Evolutionary conservation across 1,140 invertebrate species (phyloP), one percentile per base, ranked within the genome.

Genomic region (Apis laboriosa): DNA sequence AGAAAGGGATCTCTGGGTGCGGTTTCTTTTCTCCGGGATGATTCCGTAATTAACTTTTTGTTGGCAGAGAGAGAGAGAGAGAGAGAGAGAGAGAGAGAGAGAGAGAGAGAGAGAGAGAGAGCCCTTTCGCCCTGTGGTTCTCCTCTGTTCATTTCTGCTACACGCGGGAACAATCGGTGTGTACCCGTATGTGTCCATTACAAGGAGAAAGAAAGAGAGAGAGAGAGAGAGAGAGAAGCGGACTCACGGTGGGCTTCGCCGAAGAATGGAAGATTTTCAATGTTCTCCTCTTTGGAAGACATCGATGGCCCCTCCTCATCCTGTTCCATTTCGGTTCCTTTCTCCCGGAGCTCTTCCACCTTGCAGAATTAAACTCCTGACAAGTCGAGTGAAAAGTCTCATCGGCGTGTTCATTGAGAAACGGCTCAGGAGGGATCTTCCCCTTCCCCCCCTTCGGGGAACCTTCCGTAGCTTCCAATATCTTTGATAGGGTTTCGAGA

Each of bases 31-130:
- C 78, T 73, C 2, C 87, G 80, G 80, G 83, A 90, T 90, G 86
- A 92, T 91, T 91, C 88, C 77, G 90, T 92, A 92, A 92, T 92
- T 93, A 92, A 92, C 90, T 89, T 92, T 90, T 91, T 92, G 83
- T 82, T 75, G 77, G 84, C 64, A 43, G 76, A 43, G 4, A 7
- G 34, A 43, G 34, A 43, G 34, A 43, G 34, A 43, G 34, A 43
- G 34, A 43, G 4, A 72, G 83, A 43, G 34, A 43, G 34, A 43
- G 34, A 43, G 4, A 72, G 83, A 7, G 34, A 43, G 34, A 43
- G 34, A n/a, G n/a, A n/a, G n/a, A n/a, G n/a, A 43, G 34, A 43
- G 34, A 43, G 34, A 43, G 34, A 43, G 34, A 43, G 4, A 72
- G 83, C 63, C 77, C 71, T 80, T 83, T 86, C 64, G 61, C 34